Conservation (phyloP, 1,140 invertebrate species). For the Rhopalosiphum maidis region DNA sequence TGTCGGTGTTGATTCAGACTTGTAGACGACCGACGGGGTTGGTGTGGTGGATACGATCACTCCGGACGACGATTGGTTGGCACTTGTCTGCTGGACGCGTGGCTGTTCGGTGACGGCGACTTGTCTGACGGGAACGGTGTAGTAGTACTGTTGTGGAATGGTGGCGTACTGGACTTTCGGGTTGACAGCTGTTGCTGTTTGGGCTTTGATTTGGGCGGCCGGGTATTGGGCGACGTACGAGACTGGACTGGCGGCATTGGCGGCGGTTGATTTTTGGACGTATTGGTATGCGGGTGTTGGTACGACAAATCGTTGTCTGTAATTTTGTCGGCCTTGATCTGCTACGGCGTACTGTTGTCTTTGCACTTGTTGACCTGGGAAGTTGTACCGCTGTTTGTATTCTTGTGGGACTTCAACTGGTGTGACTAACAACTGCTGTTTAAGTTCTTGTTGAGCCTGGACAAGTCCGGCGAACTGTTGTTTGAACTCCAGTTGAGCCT, state of each 20-base stretch:
- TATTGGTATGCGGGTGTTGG: neutral
- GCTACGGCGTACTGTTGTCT: neutral
- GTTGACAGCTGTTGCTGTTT: neutral
- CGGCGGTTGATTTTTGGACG: neutral
- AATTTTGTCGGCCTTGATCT: neutral
- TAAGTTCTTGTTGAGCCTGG: neutral
- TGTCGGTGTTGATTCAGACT: neutral
- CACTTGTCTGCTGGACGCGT: neutral
- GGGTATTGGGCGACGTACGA: neutral
- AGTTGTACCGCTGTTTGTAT: neutral
- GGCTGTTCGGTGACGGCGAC: neutral
- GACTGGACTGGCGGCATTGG: neutral
- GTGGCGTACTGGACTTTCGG: neutral
- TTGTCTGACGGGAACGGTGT: neutral
- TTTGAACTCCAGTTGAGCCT: neutral
- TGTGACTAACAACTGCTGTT: neutral
- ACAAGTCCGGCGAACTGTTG: neutral
- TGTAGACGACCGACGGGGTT: neutral
- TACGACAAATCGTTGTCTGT: neutral
- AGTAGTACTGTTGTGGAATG: constrained; percentile 1
- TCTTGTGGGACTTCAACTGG: neutral
- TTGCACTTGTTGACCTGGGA: neutral
- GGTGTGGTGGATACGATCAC: constrained; percentile 13
- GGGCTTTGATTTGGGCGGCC: neutral
- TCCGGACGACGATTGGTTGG: neutral